phyloP scores from a whole-genome alignment of 2,113 vertebrate genomes.

The Cavia aperea region DNA sequence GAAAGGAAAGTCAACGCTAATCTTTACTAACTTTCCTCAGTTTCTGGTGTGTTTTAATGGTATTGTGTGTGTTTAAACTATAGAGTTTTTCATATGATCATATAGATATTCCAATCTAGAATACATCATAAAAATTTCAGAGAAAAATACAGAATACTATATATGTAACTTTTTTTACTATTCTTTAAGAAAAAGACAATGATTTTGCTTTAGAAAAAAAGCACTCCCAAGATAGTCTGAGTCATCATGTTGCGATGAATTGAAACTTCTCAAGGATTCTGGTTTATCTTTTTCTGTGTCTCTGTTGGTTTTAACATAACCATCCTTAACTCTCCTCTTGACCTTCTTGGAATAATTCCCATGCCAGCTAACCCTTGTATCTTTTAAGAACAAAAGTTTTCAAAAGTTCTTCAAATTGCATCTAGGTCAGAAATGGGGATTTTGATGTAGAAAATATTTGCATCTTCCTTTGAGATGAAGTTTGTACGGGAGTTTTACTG shows the following conservation, averaged over 20 bases:
- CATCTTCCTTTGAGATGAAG: background rate
- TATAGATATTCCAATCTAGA: background rate
- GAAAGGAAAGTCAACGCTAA: background rate
- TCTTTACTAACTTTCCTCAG: background rate
- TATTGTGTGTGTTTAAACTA: background rate
- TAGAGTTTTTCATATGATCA: background rate
- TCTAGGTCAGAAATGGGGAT: constrained; percentile 33
- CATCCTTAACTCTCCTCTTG: background rate
- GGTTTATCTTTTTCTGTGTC: background rate
- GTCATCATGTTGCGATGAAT: background rate
- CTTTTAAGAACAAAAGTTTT: constrained; percentile 22
- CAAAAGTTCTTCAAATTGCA: constrained; percentile 26
- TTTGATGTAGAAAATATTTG: background rate
- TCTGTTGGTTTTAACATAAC: background rate
- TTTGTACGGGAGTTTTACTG: background rate
- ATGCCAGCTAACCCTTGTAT: background rate
- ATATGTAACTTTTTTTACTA: background rate
- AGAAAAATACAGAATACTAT: background rate
- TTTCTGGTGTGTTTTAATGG: background rate
- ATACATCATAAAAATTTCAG: background rate
- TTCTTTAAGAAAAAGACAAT: background rate
- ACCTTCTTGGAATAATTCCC: background rate
- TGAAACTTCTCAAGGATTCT: background rate
- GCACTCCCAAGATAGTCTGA: background rate
- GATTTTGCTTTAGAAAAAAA: background rate